phyloP scores from a whole-genome alignment of 2,797 vertebrate genomes.

The Glossophaga mutica region DNA sequence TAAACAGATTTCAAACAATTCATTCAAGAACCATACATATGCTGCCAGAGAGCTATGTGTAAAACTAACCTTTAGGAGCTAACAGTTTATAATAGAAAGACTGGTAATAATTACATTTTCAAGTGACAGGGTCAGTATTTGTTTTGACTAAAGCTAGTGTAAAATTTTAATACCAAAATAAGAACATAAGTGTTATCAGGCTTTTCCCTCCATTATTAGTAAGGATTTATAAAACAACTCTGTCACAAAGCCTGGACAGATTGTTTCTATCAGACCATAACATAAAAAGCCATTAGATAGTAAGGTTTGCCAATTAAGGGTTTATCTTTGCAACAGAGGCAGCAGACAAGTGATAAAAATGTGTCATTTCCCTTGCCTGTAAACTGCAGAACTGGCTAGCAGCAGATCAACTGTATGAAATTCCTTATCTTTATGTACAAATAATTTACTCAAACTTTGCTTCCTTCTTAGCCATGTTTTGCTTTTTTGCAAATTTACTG shows the following conservation, averaged over 20 bases:
- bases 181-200: neutral
- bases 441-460: neutral
- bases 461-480: neutral
- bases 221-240: conserved; percentile 37
- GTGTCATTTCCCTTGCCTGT: neutral
- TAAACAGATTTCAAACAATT: conserved; percentile 24
- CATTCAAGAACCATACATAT: neutral
- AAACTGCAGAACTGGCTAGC: neutral
- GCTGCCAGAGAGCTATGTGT: neutral
- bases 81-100: conserved; percentile 20
- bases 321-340: conserved; percentile 1
- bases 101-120: conserved; percentile 23
- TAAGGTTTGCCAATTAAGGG: conserved; percentile 34
- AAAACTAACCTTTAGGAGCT: neutral
- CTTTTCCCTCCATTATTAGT: neutral
- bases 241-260: conserved; percentile 13
- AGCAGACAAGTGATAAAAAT: neutral
- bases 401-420: neutral
- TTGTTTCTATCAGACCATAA: conserved; percentile 45
- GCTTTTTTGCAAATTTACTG: neutral
- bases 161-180: conserved; percentile 31
- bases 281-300: conserved; percentile 6
- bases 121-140: conserved; percentile 26
- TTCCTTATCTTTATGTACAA: neutral
- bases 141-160: conserved; percentile 35